A percentile compares a stretch with the other conserved stretches of the same genome.
phyloP scores from a whole-genome alignment of 1,140 invertebrate species.

The Metaphire vulgaris region DNA sequence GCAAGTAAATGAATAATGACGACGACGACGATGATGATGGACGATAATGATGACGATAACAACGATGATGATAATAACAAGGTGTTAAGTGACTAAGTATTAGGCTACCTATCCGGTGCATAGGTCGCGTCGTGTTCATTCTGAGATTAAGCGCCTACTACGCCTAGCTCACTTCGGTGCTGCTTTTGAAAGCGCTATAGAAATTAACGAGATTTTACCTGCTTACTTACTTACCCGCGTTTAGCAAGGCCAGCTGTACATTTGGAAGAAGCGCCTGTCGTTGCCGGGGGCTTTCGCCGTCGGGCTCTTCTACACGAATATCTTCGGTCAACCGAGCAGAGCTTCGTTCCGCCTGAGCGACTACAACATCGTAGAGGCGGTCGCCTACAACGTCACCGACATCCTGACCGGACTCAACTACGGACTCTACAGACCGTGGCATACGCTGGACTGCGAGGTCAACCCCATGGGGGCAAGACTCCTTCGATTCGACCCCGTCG shows the following conservation, averaged over 20 bases:
- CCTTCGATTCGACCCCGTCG: slow-evolving; percentile 2
- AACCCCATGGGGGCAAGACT: slow-evolving; percentile 1
- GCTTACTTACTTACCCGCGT: too few relatives aligned
- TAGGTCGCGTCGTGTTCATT: too few relatives aligned
- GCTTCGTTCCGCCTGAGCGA: slow-evolving; percentile 21
- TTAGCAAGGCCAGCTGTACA: slow-evolving; percentile 25
- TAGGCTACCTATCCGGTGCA: too few relatives aligned
- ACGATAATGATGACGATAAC: too few relatives aligned
- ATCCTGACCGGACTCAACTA: slow-evolving; percentile 10
- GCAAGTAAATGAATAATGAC: too few relatives aligned
- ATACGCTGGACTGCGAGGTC: slow-evolving; percentile 27
- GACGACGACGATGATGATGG: too few relatives aligned
- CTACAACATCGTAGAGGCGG: slow-evolving; percentile 16
- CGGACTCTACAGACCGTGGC: slow-evolving; percentile 29
- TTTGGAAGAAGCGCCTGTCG: slow-evolving; percentile 24
- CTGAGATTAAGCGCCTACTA: too few relatives aligned
- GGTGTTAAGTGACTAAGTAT: too few relatives aligned
- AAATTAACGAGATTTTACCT: too few relatives aligned
- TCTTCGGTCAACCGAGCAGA: slow-evolving; percentile 22
- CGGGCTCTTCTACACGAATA: slow-evolving; percentile 23
- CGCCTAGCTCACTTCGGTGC: too few relatives aligned
- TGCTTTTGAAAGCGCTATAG: too few relatives aligned
- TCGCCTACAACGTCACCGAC: slow-evolving; percentile 26
- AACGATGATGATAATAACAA: too few relatives aligned
- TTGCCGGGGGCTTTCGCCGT: slow-evolving; percentile 25